phyloP scores from a whole-genome alignment of 1,140 invertebrate genomes.

The Trichonephila inaurata region DNA sequence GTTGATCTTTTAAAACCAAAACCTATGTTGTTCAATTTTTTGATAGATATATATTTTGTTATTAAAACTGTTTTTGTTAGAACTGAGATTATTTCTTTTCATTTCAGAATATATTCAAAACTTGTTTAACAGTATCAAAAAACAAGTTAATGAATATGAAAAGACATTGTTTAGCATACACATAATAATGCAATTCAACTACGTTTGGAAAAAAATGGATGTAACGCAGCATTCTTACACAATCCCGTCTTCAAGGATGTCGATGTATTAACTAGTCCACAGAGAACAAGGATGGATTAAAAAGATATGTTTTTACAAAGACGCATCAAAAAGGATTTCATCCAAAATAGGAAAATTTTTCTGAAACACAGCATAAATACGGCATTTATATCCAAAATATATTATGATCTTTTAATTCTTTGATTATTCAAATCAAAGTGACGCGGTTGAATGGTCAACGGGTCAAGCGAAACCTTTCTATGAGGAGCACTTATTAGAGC shows the following conservation, averaged over 20 bases:
- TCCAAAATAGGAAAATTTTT: conserved; percentile 7
- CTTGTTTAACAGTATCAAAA: not conserved
- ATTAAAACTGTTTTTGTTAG: too few species aligned
- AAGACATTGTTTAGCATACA: not conserved
- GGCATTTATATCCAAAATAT: not conserved
- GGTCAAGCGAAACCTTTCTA: conserved; percentile 40
- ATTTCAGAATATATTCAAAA: not conserved
- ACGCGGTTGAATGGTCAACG: conserved; percentile 43
- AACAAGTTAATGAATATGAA: not conserved
- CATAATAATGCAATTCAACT: not conserved
- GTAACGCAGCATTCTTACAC: not conserved
- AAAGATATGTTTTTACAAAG: not conserved
- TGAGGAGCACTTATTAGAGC: conserved; percentile 26
- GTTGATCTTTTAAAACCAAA: too few species aligned
- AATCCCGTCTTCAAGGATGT: not conserved
- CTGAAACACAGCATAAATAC: not conserved
- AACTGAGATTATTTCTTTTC: too few species aligned
- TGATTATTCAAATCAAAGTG: conserved; percentile 6
- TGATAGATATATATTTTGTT: too few species aligned
- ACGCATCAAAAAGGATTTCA: not conserved
- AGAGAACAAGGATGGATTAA: not conserved
- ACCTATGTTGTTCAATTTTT: too few species aligned
- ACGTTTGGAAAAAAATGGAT: not conserved
- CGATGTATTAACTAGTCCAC: not conserved
- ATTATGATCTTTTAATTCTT: conserved; percentile 12